Conservation (phyloP, 2,113 vertebrate species). For the Garra rufa region DNA sequence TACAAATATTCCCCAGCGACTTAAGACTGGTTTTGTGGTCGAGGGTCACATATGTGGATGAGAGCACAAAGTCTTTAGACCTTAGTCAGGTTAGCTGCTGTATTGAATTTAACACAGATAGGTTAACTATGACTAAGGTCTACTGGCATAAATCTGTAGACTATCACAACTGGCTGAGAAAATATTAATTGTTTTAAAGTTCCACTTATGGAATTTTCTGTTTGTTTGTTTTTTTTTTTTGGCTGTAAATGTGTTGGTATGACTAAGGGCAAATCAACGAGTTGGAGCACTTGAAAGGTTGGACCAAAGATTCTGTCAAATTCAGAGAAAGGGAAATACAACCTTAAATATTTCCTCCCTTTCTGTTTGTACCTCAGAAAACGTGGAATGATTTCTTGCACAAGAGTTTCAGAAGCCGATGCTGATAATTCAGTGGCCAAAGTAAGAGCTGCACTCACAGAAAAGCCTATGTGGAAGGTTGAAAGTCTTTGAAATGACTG, state of each 20-base stretch:
- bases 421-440: neutral
- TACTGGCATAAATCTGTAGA: neutral
- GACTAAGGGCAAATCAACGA: constrained; percentile 38
- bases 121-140: neutral
- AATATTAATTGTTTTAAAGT: constrained; percentile 64
- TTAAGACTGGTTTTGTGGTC: too few relatives aligned
- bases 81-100: neutral
- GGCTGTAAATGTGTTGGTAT: constrained; percentile 37
- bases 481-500: neutral
- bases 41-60: too few relatives aligned
- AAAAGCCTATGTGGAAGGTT: neutral
- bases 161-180: constrained; percentile 41
- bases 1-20: too few relatives aligned
- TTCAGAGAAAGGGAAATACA: neutral
- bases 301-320: constrained; percentile 74
- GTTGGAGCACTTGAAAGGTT: constrained; percentile 61
- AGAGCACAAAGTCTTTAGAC: neutral
- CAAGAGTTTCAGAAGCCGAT: neutral
- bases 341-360: constrained; percentile 25
- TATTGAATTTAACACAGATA: neutral
- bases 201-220: constrained; percentile 75
- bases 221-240: constrained; percentile 42
- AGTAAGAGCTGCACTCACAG: neutral
- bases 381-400: constrained; percentile 12
- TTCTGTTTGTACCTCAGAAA: constrained; percentile 30